Base-by-base conservation (phyloP, 2,888 invertebrate genomes). In the Callosobruchus maculatus region DNA sequence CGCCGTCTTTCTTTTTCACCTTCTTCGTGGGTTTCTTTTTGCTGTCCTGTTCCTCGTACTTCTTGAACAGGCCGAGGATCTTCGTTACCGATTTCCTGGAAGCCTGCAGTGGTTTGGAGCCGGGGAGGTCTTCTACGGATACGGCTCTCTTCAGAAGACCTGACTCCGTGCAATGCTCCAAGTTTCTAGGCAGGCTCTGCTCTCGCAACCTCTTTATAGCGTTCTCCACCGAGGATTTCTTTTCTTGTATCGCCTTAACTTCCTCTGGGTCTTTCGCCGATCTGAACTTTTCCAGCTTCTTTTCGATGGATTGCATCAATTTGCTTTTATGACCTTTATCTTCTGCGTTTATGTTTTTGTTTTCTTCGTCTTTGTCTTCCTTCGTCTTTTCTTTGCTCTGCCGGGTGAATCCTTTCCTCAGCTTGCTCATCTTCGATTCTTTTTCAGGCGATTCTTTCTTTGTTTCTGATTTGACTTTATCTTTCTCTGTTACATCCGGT, bases 61-160 rank as follows among this genome's bases (percentile, higher is more conserved):
- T 94, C 79, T 92, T 93, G 80, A 95, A 94, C 2, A 95, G 87
- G 0, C 94, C 94, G 74, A 95, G 86, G 70, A 95, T 94, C 81
- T 91, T 91, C 0, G 94, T 94, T 2, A 93, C 92, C 18, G 92
- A 92, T 68, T 91, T 92, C 81, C 91, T 90, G 70, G 90, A 90
- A 70, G 90, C 89, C 79, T 83, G 92, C 73, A 90, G 88, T 72
- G 89, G 89, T 80, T 82, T 84, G 66, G 80, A 80, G 73, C 79
- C 82, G 5, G 91, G 89, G 74, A 93, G 89, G 81, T 93, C 92
- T 78, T 93, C 93, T 21, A 93, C 89, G 67, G 94, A 94, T 22
- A 92, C 92, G 2, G 94, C 93, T 77, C 93, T 88, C 85, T 93
- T 93, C 70, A 93, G 90, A 30, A 92, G 88, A 78, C 90, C 91